A percentile compares a stretch with the other conserved stretches of the same genome.
Evolutionary conservation across 1,140 invertebrate genomes (phyloP).

Genomic region (Anoplolepis gracilipes): DNA sequence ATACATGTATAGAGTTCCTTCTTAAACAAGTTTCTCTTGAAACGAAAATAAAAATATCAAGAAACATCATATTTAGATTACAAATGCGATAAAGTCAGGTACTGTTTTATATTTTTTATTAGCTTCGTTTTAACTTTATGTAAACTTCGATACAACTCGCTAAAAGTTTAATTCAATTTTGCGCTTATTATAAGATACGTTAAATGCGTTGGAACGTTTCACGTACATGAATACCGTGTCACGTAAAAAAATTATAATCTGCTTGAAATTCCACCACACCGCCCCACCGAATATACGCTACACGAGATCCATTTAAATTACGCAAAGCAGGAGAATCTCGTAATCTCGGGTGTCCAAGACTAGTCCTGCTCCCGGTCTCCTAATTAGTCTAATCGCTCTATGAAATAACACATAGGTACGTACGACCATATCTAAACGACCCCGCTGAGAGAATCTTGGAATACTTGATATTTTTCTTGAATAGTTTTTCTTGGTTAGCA

Average conservation of each 20-base stretch:
- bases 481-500: neutral
- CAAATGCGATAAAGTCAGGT: neutral
- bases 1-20: neutral
- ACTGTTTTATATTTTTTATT: neutral
- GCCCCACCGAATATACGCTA: conserved; percentile 35
- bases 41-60: conserved; percentile 8
- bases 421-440: neutral
- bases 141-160: conserved; percentile 6
- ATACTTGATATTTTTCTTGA: neutral
- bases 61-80: neutral
- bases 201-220: conserved; percentile 15
- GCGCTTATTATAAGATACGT: conserved; percentile 13
- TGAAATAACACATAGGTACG: conserved; percentile 19
- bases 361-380: conserved; percentile 17
- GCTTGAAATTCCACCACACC: conserved; percentile 45
- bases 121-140: neutral
- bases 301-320: conserved; percentile 59
- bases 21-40: neutral
- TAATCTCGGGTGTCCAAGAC: conserved; percentile 47
- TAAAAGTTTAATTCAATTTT: conserved; percentile 17
- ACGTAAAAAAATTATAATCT: conserved; percentile 46
- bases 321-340: conserved; percentile 37
- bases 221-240: conserved; percentile 20
- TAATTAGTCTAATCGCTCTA: conserved; percentile 56
- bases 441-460: neutral